Evolutionary conservation across 2,797 vertebrate species (phyloP), one percentile per base, ranked within the genome.

Genomic region (Diplodus puntazzo): DNA sequence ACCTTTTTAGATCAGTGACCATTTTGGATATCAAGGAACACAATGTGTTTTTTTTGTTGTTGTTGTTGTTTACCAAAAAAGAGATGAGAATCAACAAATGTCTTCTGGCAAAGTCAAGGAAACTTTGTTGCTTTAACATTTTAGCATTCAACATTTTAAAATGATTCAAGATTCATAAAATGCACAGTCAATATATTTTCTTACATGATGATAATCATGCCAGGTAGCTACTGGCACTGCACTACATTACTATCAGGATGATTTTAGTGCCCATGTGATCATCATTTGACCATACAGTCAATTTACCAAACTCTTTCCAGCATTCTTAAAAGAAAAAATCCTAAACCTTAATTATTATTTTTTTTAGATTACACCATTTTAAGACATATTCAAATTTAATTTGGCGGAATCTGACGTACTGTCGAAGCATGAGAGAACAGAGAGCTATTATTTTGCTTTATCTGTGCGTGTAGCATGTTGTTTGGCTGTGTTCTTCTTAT

Each of bases 401-500:
- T 79, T 69, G 62, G 13, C 17, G 13, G 67, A 64, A 73, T 66
- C 57, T 67, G 55, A 6, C n/a, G 18, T 17, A 60, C 21, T 61
- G 34, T 45, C 30, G 39, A 21, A 73, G 34, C 42, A 84, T 34
- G 13, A 52, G 8, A 49, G 43, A 20, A 18, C 4, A 48, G 25
- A 48, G 25, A 34, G 43, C 21, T 27, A 52, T 21, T 52, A 4
- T 43, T 68, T 59, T 27, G 21, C 5, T 12, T 1, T 23, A 1
- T 17, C 12, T 43, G 42, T 61, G 39, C 50, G 54, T 45, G 42
- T 11, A 10, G 23, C 10, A 11, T 1, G 57, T 1, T 13, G 21
- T 11, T 8, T n/a, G 42, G 10, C 8, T 0, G 16, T 50, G n/a
- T 27, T 23, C 43, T 96, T 92, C 43, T 96, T 92, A 99, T 48